Base-by-base conservation (phyloP, 2,797 vertebrate species). In the Rhadinocentrus ornatus region DNA sequence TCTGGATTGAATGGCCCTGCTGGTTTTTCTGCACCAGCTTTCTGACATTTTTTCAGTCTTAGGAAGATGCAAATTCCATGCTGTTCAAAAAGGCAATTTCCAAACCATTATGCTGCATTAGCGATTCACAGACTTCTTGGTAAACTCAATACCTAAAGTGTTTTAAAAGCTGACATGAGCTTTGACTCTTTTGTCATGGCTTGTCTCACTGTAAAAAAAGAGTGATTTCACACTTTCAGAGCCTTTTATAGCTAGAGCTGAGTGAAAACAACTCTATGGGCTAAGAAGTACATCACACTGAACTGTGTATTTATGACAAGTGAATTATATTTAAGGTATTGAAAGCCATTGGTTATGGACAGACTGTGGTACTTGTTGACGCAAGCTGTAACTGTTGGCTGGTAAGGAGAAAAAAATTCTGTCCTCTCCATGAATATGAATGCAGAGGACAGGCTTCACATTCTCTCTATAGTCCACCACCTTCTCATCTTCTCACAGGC, bases 1-100 rank as follows among this genome's bases (percentile, higher is more conserved):
- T 75, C 68, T 73, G 53, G 66, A 69, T 61, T 75, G 81, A 84
- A 84, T 67, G 66, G 26, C 15, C 6, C 37, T 44, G 60, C 32
- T 71, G 34, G 46, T 58, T 68, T 75, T 59, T 62, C 39, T 62
- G 55, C 56, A 11, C 44, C 66, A 27, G 66, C 31, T 69, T 69
- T 69, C 71, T 70, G 63, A 84, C 64, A 69, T 68, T 74, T 66
- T 74, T 54, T 29, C 13, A 80, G 55, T 56, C 16, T 82, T 65
- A 68, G 13, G 52, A 54, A 80, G 34, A 22, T 1, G 12, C 34
- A 73, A 73, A 84, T 75, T 68, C 57, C 64, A 71, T 2, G 59
- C 54, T 60, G 64, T 35, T 73, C 46, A 72, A 26, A n/a, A 29
- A 54, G 18, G 68, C 69, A 54, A 6, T 56, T 61, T 58, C 41